Conservation (phyloP, 2,113 vertebrate genomes). For the Prinia subflava region DNA sequence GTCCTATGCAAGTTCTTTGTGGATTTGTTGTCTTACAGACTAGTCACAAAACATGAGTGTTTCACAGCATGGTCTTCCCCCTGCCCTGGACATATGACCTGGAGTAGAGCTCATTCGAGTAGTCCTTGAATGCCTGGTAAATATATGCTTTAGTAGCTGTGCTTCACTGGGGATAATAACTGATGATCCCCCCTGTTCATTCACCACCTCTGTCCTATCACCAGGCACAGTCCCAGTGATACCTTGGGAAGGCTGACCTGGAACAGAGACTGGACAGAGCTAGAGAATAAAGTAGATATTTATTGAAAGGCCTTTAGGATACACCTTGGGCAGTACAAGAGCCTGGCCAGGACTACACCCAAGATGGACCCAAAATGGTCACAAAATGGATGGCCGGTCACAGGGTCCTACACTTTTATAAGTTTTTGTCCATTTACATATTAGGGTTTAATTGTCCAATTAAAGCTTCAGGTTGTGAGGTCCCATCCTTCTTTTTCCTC, state of each 20-base stretch:
- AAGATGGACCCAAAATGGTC: background rate
- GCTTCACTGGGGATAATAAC: fast-evolving
- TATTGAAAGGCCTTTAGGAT: background rate
- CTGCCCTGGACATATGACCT: background rate
- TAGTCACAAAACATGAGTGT: background rate
- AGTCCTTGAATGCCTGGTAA: background rate
- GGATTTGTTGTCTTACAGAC: background rate
- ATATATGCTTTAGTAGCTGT: background rate
- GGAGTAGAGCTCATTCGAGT: background rate
- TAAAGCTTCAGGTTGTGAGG: background rate
- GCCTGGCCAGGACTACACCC: background rate
- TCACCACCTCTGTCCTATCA: background rate
- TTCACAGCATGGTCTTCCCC: background rate
- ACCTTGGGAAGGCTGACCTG: background rate
- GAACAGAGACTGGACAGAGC: background rate
- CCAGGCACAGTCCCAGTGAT: background rate
- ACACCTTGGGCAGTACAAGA: background rate
- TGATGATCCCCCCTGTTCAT: background rate
- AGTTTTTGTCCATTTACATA: background rate
- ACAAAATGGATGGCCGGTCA: background rate
- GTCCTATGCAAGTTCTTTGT: background rate
- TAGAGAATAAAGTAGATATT: background rate
- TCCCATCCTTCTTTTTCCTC: background rate
- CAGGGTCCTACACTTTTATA: background rate
- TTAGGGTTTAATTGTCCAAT: background rate